Conservation (phyloP, 2,888 invertebrate species). For the Lycophotia porphyrea region DNA sequence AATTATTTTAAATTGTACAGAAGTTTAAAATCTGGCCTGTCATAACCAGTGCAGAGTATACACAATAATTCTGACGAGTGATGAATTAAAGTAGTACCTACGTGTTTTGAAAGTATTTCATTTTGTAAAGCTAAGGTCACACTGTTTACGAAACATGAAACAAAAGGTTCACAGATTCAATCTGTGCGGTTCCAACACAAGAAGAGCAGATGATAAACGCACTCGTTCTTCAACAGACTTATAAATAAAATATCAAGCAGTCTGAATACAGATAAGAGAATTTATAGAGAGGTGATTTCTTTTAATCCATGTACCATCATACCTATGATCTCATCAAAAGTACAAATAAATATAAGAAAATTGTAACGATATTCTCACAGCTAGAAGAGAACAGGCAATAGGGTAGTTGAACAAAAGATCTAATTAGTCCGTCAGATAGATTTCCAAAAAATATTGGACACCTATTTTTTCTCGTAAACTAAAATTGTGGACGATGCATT, state of each 20-base stretch:
- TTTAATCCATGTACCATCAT: not conserved
- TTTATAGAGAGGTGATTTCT: not conserved
- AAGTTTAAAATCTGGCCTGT: conserved; percentile 35
- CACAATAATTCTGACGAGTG: conserved; percentile 12
- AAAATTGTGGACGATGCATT: too few species aligned
- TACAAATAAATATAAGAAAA: not conserved
- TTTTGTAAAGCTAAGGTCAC: not conserved
- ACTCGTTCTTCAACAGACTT: not conserved
- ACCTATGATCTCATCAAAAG: not conserved
- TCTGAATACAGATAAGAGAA: not conserved
- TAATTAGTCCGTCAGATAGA: too few species aligned
- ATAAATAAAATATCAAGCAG: not conserved
- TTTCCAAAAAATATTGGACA: too few species aligned
- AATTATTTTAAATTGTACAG: conserved; percentile 10
- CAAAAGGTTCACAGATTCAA: not conserved
- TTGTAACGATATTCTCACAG: not conserved
- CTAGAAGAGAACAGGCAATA: not conserved
- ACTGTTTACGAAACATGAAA: not conserved
- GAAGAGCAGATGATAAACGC: not conserved
- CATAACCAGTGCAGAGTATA: conserved; percentile 11
- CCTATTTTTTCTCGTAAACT: too few species aligned
- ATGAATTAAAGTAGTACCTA: not conserved
- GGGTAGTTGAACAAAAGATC: too few species aligned
- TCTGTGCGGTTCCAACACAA: not conserved
- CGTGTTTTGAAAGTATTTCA: conserved; percentile 8